Base-by-base conservation (phyloP, 2,797 vertebrate species). In the Hyperoplus lanceolatus region DNA sequence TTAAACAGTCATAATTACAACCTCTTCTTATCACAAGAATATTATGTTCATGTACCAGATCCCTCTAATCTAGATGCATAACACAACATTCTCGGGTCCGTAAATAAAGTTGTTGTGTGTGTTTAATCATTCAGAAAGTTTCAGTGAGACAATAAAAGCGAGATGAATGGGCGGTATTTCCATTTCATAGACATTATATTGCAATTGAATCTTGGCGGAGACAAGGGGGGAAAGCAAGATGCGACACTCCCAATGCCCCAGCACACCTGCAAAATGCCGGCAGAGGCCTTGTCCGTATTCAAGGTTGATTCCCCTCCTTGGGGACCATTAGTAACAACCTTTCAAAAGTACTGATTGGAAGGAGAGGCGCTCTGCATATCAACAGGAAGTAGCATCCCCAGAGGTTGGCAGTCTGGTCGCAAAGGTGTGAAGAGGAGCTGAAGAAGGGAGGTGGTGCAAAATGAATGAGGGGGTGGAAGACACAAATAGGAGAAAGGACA, bases 331-430 rank as follows among this genome's bases (percentile, higher is more conserved):
- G 89, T 90, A 95, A 94, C 90, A 95, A 89, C 83, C 93, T 96
- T 95, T 96, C 92, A 95, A 83, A 93, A 91, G 89, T 81, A 92
- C 94, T 95, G 95, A 96, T 96, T 96, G 91, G 91, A 90, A 90
- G 86, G 61, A 81, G 87, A 89, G 84, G 87, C 66, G 88, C 83
- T 92, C 75, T 93, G 95, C 93, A 95, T 96, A 90, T 94, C 94
- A 97, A 96, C 85, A 92, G 88, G 86, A 91, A 81, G 72, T 82
- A 86, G 54, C 85, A 76, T 90, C 92, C 86, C 80, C 16, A 74
- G 89, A 91, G 91, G 76, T 85, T 71, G 79, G 57, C 75, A 81
- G 75, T 71, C 88, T 93, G 88, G 70, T 79, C 82, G 70, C 85
- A 71, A 77, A 93, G 85, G 89, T 86, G 77, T 59, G 65, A 77